These are phyloP conservation scores for Pipistrellus nathusii DNA, from an alignment of 2,797 vertebrate genomes.

Conservation along the genomic window DNA sequence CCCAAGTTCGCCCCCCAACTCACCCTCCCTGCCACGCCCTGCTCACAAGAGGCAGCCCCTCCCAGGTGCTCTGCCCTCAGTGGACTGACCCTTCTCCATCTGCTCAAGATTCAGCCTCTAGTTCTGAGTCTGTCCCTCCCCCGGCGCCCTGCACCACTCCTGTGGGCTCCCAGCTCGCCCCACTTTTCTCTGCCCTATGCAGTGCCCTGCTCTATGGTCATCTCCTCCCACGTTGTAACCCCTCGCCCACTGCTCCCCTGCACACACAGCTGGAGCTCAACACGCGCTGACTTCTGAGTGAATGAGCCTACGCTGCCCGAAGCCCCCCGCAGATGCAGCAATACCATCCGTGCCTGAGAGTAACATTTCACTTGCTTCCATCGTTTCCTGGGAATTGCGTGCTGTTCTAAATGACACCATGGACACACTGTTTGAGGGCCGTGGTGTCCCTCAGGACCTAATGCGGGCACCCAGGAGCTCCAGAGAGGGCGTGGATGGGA, in stretches of 20 bases:
- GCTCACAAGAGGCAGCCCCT: not conserved
- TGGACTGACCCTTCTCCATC: not conserved
- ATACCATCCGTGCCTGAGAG: too few species aligned
- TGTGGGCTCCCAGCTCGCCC: not conserved
- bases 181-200: not conserved
- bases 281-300: not conserved
- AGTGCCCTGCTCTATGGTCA: fast-evolving
- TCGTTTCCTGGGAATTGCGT: not conserved
- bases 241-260: not conserved
- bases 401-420: not conserved
- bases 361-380: not conserved
- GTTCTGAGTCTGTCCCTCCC: not conserved
- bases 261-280: not conserved
- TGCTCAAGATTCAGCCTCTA: not conserved
- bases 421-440: not conserved
- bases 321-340: fast-evolving
- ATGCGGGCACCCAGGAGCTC: not conserved
- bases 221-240: fast-evolving
- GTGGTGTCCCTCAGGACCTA: not conserved
- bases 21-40: too few species aligned
- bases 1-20: not conserved
- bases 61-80: not conserved
- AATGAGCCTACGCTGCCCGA: not conserved
- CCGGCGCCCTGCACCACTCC: not conserved
- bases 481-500: not conserved